phyloP scores from a whole-genome alignment of 2,888 invertebrate species.

The Graphium colonna region DNA sequence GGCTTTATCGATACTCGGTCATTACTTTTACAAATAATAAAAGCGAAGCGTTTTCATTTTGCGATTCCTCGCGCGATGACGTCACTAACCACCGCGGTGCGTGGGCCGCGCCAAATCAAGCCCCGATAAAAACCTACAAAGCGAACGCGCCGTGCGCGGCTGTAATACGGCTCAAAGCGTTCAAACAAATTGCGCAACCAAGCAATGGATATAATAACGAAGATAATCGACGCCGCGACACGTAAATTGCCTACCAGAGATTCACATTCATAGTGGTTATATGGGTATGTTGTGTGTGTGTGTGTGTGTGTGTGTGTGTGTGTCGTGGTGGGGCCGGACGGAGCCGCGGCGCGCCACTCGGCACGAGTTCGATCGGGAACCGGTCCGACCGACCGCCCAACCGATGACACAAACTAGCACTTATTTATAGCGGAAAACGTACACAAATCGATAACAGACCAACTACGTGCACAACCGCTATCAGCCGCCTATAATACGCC shows the following conservation, averaged over 20 bases:
- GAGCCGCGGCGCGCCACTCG: constrained; percentile 40
- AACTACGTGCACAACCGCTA: constrained; percentile 45
- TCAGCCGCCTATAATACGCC: too few relatives aligned
- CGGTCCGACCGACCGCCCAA: constrained; percentile 49
- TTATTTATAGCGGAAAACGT: constrained; percentile 74
- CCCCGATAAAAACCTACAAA: constrained; percentile 33
- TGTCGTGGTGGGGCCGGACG: background rate
- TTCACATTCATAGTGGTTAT: too few relatives aligned
- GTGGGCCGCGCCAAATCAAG: constrained; percentile 32
- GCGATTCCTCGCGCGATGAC: constrained; percentile 35
- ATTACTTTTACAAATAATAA: too few relatives aligned
- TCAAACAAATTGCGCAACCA: constrained; percentile 55
- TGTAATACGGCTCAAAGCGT: constrained; percentile 31
- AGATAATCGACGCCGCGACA: constrained; percentile 27
- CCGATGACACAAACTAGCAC: constrained; percentile 70
- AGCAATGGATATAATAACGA: constrained; percentile 28
- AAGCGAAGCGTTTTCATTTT: too few relatives aligned
- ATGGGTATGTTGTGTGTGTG: too few relatives aligned
- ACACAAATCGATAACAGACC: constrained; percentile 71
- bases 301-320: too few relatives aligned
- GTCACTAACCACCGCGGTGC: constrained; percentile 38
- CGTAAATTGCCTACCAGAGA: constrained; percentile 35
- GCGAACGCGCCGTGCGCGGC: constrained; percentile 35
- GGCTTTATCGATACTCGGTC: too few relatives aligned
- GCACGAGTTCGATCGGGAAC: constrained; percentile 61